These are phyloP conservation scores for Ptychadena robeensis DNA, from an alignment of 2,797 vertebrate genomes.

Conservation along the genomic window DNA sequence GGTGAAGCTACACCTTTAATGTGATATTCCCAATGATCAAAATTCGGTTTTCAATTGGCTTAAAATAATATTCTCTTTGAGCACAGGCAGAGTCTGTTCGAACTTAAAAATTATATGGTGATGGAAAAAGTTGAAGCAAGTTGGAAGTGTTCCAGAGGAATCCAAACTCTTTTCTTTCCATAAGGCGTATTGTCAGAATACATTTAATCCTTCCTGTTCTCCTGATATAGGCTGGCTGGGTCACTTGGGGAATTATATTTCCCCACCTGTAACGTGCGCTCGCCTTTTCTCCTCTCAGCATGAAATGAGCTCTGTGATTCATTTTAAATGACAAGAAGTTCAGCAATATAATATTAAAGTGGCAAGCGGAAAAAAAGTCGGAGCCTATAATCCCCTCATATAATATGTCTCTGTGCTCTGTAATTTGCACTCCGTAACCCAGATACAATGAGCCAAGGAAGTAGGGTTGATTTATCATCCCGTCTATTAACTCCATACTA, in stretches of 20 bases:
- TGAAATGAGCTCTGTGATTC: conserved; percentile 30
- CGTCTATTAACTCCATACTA: conserved; percentile 17
- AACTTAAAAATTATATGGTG: background rate
- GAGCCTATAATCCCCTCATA: conserved; percentile 39
- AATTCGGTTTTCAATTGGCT: too few relatives aligned
- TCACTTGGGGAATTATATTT: conserved; percentile 25
- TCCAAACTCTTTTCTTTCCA: background rate
- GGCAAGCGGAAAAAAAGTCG: background rate
- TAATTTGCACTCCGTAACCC: conserved; percentile 30
- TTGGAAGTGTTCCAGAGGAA: background rate
- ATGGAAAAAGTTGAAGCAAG: background rate
- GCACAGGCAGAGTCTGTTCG: background rate
- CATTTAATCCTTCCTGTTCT: background rate
- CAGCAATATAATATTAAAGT: conserved; percentile 36
- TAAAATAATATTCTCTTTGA: too few relatives aligned
- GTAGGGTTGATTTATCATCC: conserved; percentile 44
- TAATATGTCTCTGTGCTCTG: conserved; percentile 20
- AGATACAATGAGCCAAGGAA: conserved; percentile 46
- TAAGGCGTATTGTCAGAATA: background rate
- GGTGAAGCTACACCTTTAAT: too few relatives aligned
- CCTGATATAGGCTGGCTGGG: conserved; percentile 13
- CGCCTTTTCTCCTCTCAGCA: background rate
- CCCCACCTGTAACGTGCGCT: conserved; percentile 7
- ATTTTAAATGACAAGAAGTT: conserved; percentile 38
- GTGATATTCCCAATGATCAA: too few relatives aligned